These are phyloP conservation scores for Pseudotriccus pelzelni DNA, from an alignment of 2,797 vertebrate genomes.

Conservation along the genomic window DNA sequence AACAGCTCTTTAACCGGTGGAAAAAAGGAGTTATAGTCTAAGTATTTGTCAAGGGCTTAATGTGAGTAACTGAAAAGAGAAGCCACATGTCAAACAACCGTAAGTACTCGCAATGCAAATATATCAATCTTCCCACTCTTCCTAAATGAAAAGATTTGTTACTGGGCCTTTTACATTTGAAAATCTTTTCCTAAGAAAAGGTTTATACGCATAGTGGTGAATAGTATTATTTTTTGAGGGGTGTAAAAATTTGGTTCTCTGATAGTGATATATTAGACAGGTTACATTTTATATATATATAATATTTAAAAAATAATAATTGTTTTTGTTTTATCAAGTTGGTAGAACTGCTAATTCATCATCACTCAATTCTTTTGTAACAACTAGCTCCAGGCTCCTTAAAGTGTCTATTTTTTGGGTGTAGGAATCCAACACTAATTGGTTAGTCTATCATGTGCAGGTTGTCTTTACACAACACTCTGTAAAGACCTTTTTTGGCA, in stretches of 20 bases:
- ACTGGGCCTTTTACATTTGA: not conserved
- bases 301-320: not conserved
- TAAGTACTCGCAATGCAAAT: not conserved
- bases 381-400: conserved; percentile 31
- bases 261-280: not conserved
- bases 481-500: not conserved
- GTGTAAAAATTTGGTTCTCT: not conserved
- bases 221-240: not conserved
- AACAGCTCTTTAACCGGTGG: not conserved
- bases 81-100: not conserved
- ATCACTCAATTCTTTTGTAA: not conserved
- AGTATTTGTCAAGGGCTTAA: not conserved
- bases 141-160: not conserved
- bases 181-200: not conserved
- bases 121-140: not conserved
- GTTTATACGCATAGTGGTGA: not conserved
- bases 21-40: not conserved
- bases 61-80: not conserved
- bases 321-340: not conserved
- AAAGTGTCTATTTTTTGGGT: conserved; percentile 34
- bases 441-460: not conserved
- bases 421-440: conserved; percentile 25
- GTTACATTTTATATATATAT: not conserved
- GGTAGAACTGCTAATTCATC: not conserved
- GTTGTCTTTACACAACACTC: conserved; percentile 11